Conservation (phyloP, 1,140 invertebrate genomes). For the Polypedilum pembai region DNA sequence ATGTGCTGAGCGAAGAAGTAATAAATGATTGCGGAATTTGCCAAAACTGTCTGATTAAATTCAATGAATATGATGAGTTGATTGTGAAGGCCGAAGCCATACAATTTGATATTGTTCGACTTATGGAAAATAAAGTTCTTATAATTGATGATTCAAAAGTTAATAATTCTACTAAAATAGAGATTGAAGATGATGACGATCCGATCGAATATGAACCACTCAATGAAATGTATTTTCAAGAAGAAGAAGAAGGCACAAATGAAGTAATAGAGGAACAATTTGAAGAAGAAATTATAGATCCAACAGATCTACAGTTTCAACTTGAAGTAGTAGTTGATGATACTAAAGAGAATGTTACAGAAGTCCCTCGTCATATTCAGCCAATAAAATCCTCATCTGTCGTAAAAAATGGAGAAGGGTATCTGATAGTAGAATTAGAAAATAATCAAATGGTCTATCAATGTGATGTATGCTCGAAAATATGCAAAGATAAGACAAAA, state of each 20-base stretch:
- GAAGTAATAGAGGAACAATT: neutral
- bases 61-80: slow-evolving; percentile 10
- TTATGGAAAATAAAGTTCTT: neutral
- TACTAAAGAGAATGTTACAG: neutral
- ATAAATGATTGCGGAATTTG: neutral
- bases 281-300: neutral
- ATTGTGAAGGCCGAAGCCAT: neutral
- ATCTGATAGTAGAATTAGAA: neutral
- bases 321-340: neutral
- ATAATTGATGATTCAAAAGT: neutral
- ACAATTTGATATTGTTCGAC: neutral
- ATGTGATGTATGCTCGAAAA: neutral
- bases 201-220: neutral
- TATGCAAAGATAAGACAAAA: neutral
- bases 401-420: neutral
- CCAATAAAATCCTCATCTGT: neutral
- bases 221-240: neutral
- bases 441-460: neutral
- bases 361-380: neutral
- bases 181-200: neutral
- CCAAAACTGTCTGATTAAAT: slow-evolving; percentile 5
- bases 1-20: neutral
- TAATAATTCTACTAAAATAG: neutral
- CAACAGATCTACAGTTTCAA: neutral
- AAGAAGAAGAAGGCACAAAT: neutral